Conservation (phyloP, 1,140 invertebrate genomes). For the Pachyrhynchus sulphureomaculatus region DNA sequence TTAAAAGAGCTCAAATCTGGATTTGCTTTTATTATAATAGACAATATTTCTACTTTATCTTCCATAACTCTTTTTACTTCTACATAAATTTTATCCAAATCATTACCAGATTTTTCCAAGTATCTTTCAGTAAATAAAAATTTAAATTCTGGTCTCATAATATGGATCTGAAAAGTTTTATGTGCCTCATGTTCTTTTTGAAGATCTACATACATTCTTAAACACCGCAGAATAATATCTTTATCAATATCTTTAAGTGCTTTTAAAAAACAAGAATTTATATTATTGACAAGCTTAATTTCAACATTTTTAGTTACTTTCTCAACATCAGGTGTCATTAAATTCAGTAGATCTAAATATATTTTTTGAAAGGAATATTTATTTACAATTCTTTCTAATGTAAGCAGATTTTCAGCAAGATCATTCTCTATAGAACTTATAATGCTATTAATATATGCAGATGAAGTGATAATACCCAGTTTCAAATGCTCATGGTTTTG, state of each 20-base stretch:
- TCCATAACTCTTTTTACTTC: constrained; percentile 73
- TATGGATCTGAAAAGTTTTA: constrained; percentile 66
- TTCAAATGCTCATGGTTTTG: constrained; percentile 39
- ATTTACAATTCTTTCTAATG: constrained; percentile 55
- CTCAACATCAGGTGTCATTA: constrained; percentile 52
- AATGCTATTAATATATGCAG: constrained; percentile 39
- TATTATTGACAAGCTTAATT: constrained; percentile 56
- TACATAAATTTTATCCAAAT: constrained; percentile 73
- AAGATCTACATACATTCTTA: constrained; percentile 67
- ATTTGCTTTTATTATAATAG: constrained; percentile 60
- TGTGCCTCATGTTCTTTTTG: constrained; percentile 72
- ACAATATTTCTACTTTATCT: constrained; percentile 60
- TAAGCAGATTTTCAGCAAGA: constrained; percentile 32
- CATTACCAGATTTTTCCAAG: constrained; percentile 63
- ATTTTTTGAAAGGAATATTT: constrained; percentile 67
- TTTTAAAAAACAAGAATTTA: constrained; percentile 63
- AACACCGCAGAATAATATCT: constrained; percentile 59
- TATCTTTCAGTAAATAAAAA: constrained; percentile 74
- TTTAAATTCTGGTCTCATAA: constrained; percentile 71
- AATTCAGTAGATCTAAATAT: constrained; percentile 63
- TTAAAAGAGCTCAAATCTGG: constrained; percentile 68
- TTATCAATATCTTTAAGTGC: constrained; percentile 59
- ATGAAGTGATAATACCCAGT: constrained; percentile 36
- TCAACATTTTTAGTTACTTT: constrained; percentile 55
- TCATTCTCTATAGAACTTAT: constrained; percentile 31